A percentile compares a stretch with the other conserved stretches of the same genome.
These are phyloP conservation scores for Onchidella celtica DNA, from an alignment of 2,888 invertebrate species.

Conservation along the genomic window DNA sequence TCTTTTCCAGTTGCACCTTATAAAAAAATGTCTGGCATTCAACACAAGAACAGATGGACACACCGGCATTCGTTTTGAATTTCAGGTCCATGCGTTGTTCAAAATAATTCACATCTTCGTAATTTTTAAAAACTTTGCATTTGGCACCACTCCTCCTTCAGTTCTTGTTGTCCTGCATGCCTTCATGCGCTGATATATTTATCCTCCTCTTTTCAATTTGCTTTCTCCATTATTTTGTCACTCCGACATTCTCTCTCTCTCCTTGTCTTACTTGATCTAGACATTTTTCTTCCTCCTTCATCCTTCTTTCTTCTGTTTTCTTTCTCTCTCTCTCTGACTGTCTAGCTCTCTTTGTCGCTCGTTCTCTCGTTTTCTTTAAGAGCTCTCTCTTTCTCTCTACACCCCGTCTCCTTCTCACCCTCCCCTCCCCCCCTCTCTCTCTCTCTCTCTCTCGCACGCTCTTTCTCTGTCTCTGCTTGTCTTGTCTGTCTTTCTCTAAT, in stretches of 20 bases:
- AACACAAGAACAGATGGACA: too few species aligned
- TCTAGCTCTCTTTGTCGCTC: constrained; percentile 2
- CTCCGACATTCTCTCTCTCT: neutral
- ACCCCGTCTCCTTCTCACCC: neutral
- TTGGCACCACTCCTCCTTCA: too few species aligned
- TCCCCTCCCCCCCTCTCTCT: neutral
- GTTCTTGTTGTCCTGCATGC: too few species aligned
- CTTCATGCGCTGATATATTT: too few species aligned
- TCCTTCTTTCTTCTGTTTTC: too few species aligned
- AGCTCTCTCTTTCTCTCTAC: neutral
- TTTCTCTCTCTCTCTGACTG: constrained; percentile 4
- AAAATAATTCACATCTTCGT: too few species aligned
- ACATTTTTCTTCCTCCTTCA: neutral
- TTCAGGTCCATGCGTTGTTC: too few species aligned
- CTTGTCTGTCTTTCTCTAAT: too few species aligned
- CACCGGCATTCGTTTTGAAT: too few species aligned
- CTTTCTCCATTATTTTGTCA: neutral
- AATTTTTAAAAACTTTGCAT: too few species aligned
- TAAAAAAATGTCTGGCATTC: too few species aligned
- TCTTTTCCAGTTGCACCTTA: too few species aligned
- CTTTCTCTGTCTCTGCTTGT: neutral
- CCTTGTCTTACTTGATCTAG: neutral
- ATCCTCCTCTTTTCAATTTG: neutral
- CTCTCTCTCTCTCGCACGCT: constrained; percentile 16
- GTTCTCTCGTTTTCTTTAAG: neutral